Evolutionary conservation across 2,113 vertebrate species (phyloP).

Genomic region (Prionailurus viverrinus): DNA sequence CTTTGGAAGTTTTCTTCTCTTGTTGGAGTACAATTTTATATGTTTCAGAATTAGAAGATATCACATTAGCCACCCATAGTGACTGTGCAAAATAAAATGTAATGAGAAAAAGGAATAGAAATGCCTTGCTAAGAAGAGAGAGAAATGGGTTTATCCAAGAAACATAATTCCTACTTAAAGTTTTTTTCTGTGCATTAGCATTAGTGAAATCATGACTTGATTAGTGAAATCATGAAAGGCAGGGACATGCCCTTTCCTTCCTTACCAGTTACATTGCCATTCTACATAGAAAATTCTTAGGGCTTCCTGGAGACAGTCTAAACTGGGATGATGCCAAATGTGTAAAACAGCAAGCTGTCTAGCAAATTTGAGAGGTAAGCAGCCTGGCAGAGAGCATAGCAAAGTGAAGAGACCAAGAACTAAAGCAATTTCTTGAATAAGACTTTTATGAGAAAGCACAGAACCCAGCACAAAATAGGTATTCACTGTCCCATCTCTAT

Average conservation of each 20-base stretch:
- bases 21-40: background rate
- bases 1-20: background rate
- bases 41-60: conserved; percentile 1
- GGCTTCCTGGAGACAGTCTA: background rate
- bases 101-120: background rate
- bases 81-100: background rate
- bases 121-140: background rate
- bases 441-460: background rate
- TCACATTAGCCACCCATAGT: background rate
- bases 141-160: background rate
- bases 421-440: background rate
- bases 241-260: background rate
- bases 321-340: background rate
- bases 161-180: background rate
- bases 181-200: background rate
- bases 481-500: background rate
- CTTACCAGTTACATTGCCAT: background rate
- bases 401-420: conserved; percentile 2
- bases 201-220: background rate
- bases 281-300: background rate
- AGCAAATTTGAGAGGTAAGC: background rate
- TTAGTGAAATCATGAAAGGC: background rate
- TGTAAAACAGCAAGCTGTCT: conserved; percentile 27
- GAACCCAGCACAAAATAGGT: background rate
- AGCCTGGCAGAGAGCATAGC: background rate